Evolutionary conservation across 2,888 invertebrate genomes (phyloP).

Genomic region (Lepidonotus clava): DNA sequence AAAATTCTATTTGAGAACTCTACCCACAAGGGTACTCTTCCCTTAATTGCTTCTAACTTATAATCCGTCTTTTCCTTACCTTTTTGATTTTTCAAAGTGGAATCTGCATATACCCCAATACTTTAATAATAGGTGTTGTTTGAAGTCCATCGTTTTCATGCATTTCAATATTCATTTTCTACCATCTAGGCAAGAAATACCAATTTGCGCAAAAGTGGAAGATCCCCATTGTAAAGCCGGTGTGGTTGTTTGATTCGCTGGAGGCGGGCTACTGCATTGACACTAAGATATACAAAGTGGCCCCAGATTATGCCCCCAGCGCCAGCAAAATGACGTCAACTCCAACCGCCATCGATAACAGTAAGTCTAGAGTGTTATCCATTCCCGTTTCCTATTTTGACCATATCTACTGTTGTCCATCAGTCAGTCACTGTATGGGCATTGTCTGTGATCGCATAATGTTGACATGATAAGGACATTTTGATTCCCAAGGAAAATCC

Average conservation of each 20-base stretch:
- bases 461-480: too few relatives aligned
- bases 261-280: constrained; percentile 84
- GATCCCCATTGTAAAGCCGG: constrained; percentile 86
- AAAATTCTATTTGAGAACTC: too few relatives aligned
- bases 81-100: too few relatives aligned
- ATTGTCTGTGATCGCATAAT: too few relatives aligned
- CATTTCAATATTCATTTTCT: not conserved
- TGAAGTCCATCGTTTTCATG: not conserved
- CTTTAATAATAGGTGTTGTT: not conserved
- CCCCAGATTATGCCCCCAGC: not conserved
- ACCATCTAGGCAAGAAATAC: constrained; percentile 85
- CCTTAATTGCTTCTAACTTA: too few relatives aligned
- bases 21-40: too few relatives aligned
- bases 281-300: constrained; percentile 65
- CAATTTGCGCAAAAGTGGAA: constrained; percentile 84
- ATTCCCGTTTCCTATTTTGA: too few relatives aligned
- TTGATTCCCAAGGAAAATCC: too few relatives aligned
- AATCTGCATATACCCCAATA: too few relatives aligned
- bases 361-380: too few relatives aligned
- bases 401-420: not conserved
- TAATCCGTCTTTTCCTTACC: too few relatives aligned
- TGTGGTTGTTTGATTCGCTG: constrained; percentile 88
- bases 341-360: constrained; percentile 7
- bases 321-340: constrained; percentile 55
- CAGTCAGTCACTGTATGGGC: too few relatives aligned